Base-by-base conservation (phyloP, 2,797 vertebrate genomes). In the Pseudomugil gertrudae region DNA sequence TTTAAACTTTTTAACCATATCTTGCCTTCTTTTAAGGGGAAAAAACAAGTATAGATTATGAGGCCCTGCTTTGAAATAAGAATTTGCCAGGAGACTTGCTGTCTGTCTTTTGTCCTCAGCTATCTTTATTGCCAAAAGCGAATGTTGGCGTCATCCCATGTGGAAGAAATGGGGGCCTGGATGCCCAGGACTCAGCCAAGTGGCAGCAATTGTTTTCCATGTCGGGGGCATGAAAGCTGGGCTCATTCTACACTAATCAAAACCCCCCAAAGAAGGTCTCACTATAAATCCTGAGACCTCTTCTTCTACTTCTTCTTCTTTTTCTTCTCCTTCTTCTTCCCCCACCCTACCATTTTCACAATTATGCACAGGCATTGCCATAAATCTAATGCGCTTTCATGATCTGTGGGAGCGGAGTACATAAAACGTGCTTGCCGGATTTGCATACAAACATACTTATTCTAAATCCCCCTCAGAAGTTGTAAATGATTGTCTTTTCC, bases 401-500 rank as follows among this genome's bases (percentile, higher is more conserved):
- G 95, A 96, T 96, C 95, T 96, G 92, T 94, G 92, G 93, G 94
- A 95, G 95, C 95, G 93, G 87, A 95, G 95, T 96, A 95, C 93
- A 95, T 95, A 93, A 95, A 96, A 94, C 91, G 93, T 95, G 93
- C 91, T 93, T 73, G 90, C 80, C 92, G 92, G 94, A 95, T 95
- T 96, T 96, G 92, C 93, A 94, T 94, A 95, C 90, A 96, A 95
- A 93, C 91, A 92, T 93, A 95, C 95, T 95, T 96, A 96, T 95
- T 96, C 94, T 95, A 94, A 95, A 94, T 95, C 48, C 92, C 95
- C 95, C 95, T 95, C 94, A 94, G 92, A 96, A 97, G 95, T 97
- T 95, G 94, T 96, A 96, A 97, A 95, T 96, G 93, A 95, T 96
- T 97, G 96, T 98, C 95, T 96, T 96, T 93, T 94, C 95, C 91